phyloP scores from a whole-genome alignment of 2,113 vertebrate species.

The Piaya cayana region DNA sequence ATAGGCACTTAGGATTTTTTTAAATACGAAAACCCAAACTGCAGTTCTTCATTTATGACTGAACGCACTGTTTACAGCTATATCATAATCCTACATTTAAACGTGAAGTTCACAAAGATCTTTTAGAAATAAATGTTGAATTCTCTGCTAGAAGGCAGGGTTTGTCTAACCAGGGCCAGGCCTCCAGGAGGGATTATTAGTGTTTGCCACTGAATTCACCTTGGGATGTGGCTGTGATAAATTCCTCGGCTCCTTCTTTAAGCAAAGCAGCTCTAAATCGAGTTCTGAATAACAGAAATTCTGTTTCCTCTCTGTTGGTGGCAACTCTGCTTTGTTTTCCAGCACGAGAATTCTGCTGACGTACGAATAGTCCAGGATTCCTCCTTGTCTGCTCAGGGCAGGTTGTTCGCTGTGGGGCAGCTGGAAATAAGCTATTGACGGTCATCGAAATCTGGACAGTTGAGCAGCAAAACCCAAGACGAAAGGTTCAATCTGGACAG shows the following conservation, averaged over 20 bases:
- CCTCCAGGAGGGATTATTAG: slow-evolving; percentile 70
- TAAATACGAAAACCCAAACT: neutral
- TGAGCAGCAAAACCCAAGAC: neutral
- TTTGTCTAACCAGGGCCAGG: slow-evolving; percentile 73
- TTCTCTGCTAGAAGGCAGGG: slow-evolving; percentile 56
- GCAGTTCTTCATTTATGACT: neutral
- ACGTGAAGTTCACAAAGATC: slow-evolving; percentile 51
- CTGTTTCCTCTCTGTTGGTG: neutral
- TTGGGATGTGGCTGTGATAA: slow-evolving; percentile 65
- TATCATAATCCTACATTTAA: neutral
- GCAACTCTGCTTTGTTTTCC: neutral
- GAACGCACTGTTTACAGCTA: neutral
- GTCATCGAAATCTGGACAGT: neutral
- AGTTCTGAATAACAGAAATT: slow-evolving; percentile 20
- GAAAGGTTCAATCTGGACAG: neutral
- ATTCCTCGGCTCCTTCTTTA: slow-evolving; percentile 67
- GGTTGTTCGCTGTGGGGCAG: neutral
- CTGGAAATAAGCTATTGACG: neutral
- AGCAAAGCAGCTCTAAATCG: slow-evolving; percentile 33
- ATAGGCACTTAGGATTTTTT: neutral
- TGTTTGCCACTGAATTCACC: slow-evolving; percentile 76
- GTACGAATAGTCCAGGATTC: neutral
- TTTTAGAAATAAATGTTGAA: slow-evolving; percentile 38
- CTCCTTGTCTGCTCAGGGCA: neutral
- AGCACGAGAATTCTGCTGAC: fast-evolving